These are phyloP conservation scores for Thomomys bottae DNA, from an alignment of 2,113 vertebrate genomes.

Conservation along the genomic window DNA sequence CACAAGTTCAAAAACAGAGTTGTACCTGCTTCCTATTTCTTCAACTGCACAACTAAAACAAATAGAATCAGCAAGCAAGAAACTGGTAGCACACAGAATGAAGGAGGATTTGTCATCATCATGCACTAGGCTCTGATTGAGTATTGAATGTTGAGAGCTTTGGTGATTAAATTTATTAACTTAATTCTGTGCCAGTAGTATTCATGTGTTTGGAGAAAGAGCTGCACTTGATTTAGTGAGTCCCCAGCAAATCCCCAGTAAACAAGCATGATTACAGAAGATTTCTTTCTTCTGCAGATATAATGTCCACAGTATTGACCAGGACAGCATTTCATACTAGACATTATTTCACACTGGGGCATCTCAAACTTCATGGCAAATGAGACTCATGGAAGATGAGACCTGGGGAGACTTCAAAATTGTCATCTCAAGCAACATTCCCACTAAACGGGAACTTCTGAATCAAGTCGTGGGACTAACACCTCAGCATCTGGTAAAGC, in stretches of 20 bases:
- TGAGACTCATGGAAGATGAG: too few species aligned
- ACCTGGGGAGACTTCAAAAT: background rate
- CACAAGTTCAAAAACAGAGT: background rate
- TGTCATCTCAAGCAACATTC: background rate
- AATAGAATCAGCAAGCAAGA: background rate
- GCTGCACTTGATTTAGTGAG: slow-evolving; percentile 46
- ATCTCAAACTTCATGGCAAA: slow-evolving; percentile 7
- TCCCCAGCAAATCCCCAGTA: background rate
- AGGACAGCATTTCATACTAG: too few species aligned
- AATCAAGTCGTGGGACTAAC: background rate
- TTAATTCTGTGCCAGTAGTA: slow-evolving; percentile 3
- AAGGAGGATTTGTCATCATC: background rate
- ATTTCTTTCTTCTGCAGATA: slow-evolving; percentile 47
- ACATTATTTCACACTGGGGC: background rate
- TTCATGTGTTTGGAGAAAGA: slow-evolving; percentile 47
- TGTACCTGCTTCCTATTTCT: background rate
- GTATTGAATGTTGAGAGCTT: slow-evolving; percentile 36
- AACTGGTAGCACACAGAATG: background rate
- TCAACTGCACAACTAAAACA: background rate
- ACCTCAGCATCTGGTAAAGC: background rate
- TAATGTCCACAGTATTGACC: background rate
- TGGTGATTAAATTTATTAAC: slow-evolving; percentile 62
- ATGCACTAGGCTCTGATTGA: background rate
- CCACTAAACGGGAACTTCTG: background rate
- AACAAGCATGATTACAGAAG: slow-evolving; percentile 37